These are phyloP conservation scores for Pseudomugil gertrudae DNA, from an alignment of 2,797 vertebrate genomes.

Conservation along the genomic window DNA sequence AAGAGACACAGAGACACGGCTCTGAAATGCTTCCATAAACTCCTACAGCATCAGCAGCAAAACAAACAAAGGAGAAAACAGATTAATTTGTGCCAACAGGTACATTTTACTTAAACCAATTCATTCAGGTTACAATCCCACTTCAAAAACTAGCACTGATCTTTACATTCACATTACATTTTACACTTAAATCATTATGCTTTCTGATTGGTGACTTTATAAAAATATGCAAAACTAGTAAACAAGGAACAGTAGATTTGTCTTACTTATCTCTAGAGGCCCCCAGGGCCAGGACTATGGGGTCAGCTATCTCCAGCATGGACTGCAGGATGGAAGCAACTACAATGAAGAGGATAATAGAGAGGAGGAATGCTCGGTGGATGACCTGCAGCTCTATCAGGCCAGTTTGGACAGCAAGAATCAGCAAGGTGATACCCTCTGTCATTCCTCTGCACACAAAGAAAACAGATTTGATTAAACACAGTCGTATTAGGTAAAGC, in stretches of 20 bases:
- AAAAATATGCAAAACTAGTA: neutral
- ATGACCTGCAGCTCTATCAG: constrained; percentile 98
- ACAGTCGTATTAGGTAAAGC: neutral
- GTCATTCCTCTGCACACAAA: constrained; percentile 90
- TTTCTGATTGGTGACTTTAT: neutral
- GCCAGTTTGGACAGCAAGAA: constrained; percentile 96
- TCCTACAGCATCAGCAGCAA: constrained; percentile 77
- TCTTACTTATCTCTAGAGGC: constrained; percentile 97
- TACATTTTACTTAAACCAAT: neutral
- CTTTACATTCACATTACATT: neutral
- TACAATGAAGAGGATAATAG: constrained; percentile 98
- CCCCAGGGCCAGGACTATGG: constrained; percentile 94
- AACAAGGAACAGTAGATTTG: neutral
- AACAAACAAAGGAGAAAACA: neutral
- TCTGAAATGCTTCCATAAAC: constrained; percentile 97
- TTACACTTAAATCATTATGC: neutral
- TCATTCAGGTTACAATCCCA: neutral
- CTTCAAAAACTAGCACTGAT: neutral
- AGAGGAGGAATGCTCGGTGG: constrained; percentile 96
- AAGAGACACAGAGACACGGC: constrained; percentile 95
- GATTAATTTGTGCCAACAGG: neutral
- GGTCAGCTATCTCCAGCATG: constrained; percentile 98
- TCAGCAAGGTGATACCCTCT: constrained; percentile 94
- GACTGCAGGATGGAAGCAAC: constrained; percentile 98
- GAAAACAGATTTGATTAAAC: neutral